These are phyloP conservation scores for Megathymus violae DNA, from an alignment of 1,140 invertebrate species.

Conservation along the genomic window DNA sequence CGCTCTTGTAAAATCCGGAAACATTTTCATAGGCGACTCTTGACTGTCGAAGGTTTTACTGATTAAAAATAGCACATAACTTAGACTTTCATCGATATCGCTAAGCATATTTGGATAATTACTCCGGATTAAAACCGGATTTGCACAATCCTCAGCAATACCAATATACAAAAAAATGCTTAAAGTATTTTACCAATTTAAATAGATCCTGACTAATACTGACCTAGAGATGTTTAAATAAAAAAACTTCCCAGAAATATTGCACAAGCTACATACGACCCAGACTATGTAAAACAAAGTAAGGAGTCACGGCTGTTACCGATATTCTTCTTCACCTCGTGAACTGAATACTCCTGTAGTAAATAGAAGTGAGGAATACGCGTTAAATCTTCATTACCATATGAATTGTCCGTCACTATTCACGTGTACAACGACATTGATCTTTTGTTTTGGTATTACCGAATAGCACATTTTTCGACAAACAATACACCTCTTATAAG, in stretches of 20 bases:
- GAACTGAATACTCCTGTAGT: constrained; percentile 67
- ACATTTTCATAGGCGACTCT: not conserved
- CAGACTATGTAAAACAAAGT: constrained; percentile 53
- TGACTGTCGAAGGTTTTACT: not conserved
- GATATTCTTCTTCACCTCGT: constrained; percentile 62
- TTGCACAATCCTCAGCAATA: no score
- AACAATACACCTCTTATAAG: constrained; percentile 75
- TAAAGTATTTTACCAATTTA: no score
- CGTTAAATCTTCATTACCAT: constrained; percentile 76
- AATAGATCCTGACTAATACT: constrained; percentile 1
- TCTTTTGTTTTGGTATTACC: constrained; percentile 80
- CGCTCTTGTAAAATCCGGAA: no score
- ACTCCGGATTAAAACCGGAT: no score
- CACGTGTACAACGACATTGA: constrained; percentile 77
- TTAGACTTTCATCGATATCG: no score
- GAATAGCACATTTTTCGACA: constrained; percentile 76
- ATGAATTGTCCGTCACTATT: constrained; percentile 77
- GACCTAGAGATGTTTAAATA: constrained; percentile 38
- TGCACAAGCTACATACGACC: constrained; percentile 59
- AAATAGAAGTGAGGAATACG: constrained; percentile 40
- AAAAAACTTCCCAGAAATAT: constrained; percentile 51
- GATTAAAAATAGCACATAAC: no score
- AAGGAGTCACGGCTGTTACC: constrained; percentile 59
- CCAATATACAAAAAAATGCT: no score
- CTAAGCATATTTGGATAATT: no score